phyloP scores from a whole-genome alignment of 2,797 vertebrate species.

The Platalea minor region DNA sequence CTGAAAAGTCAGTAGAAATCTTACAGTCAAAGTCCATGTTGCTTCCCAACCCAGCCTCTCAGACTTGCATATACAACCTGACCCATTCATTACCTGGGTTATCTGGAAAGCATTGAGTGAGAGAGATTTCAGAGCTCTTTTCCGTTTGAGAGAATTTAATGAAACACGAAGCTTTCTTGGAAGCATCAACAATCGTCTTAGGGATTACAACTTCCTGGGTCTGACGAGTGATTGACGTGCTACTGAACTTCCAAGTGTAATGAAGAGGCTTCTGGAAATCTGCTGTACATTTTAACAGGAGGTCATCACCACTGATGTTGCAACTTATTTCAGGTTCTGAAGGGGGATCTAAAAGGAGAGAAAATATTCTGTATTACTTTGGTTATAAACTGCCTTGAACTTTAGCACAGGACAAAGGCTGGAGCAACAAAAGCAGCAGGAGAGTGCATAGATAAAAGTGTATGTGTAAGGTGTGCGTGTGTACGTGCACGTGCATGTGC shows the following conservation, averaged over 20 bases:
- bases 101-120: not conserved
- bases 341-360: not conserved
- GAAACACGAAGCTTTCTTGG: not conserved
- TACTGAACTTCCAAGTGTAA: not conserved
- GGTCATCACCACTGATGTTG: accelerated
- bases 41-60: not conserved
- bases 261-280: not conserved
- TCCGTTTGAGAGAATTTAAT: not conserved
- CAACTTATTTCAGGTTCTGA: not conserved
- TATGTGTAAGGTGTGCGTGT: not conserved
- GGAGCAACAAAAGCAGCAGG: not conserved
- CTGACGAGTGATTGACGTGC: accelerated
- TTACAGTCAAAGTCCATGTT: not conserved
- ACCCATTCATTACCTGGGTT: not conserved
- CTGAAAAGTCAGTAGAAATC: not conserved
- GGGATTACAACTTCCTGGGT: not conserved
- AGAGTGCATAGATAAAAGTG: not conserved
- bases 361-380: not conserved
- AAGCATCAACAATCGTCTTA: not conserved
- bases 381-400: not conserved
- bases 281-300: not conserved
- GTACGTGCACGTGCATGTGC: accelerated
- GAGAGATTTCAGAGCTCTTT: not conserved
- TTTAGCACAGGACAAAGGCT: not conserved
- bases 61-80: not conserved